A percentile compares a stretch with the other conserved stretches of the same genome.
Conservation (phyloP, 2,113 vertebrate species). For the Engraulis encrasicolus region DNA sequence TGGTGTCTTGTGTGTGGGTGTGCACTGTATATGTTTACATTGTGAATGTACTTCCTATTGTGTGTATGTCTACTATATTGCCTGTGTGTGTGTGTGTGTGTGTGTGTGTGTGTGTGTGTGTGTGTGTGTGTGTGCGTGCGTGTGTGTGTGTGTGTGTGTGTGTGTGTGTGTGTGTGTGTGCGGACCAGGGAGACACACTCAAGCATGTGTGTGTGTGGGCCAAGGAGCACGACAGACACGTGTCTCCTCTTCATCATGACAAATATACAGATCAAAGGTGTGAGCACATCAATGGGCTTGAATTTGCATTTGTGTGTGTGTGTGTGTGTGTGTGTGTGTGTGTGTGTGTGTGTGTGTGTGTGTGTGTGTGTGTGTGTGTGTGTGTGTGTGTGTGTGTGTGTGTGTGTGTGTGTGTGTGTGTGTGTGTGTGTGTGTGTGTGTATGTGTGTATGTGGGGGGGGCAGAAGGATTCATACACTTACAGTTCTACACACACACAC, state of each 20-base stretch:
- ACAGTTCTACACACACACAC: no score
- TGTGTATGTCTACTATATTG: background rate
- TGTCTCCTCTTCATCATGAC: constrained; percentile 53
- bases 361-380: background rate
- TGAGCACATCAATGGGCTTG: constrained; percentile 53
- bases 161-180: constrained; percentile 49
- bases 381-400: background rate
- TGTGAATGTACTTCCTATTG: background rate
- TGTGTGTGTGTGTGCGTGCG: constrained; percentile 23
- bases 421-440: no score
- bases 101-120: constrained; percentile 31
- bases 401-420: no score
- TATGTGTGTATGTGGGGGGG: no score
- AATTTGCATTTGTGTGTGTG: constrained; percentile 53
- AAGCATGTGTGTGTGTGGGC: constrained; percentile 68
- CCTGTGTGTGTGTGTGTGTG: constrained; percentile 8
- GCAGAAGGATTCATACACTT: no score
- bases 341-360: constrained; percentile 4
- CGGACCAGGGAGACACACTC: constrained; percentile 47
- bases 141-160: background rate
- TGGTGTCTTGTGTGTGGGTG: constrained; percentile 39
- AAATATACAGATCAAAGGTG: constrained; percentile 68
- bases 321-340: constrained; percentile 7
- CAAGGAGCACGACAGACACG: constrained; percentile 53
- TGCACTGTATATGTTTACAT: background rate